Percentiles rank a stretch among this genome's conserved stretches.
Conservation (phyloP, 2,113 vertebrate genomes). For the Perca flavescens region DNA sequence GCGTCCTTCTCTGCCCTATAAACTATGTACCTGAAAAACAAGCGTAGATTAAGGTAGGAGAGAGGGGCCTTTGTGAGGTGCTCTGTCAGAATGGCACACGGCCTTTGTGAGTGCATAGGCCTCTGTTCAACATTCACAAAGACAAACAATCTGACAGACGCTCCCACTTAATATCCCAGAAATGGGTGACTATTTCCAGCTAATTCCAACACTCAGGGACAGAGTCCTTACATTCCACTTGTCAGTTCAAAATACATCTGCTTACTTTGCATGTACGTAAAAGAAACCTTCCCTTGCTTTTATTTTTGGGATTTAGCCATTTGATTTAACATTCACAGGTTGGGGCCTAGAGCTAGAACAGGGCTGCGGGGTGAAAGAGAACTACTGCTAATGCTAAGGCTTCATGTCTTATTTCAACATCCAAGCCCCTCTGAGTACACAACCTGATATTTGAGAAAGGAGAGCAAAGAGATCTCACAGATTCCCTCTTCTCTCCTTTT, state of each 20-base stretch:
- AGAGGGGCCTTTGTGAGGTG: conserved; percentile 55
- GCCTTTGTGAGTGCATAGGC: conserved; percentile 73
- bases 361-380: conserved; percentile 28
- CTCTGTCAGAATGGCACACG: conserved; percentile 58
- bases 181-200: conserved; percentile 31
- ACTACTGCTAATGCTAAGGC: conserved; percentile 70
- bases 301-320: conserved; percentile 77
- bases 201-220: conserved; percentile 41
- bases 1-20: conserved; percentile 40
- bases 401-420: conserved; percentile 54
- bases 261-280: conserved; percentile 50
- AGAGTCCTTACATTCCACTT: conserved; percentile 78
- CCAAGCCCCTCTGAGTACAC: conserved; percentile 57
- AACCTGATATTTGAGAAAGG: conserved; percentile 64
- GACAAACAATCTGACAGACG: conserved; percentile 55
- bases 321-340: conserved; percentile 73
- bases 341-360: conserved; percentile 48
- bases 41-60: conserved; percentile 49
- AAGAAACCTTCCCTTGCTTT: conserved; percentile 64
- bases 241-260: conserved; percentile 77
- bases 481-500: conserved; percentile 39
- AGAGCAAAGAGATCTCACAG: conserved; percentile 29
- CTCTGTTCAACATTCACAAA: conserved; percentile 71
- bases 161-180: conserved; percentile 32
- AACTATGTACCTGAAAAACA: conserved; percentile 56